Percentiles rank a stretch among this genome's conserved stretches.
These are phyloP conservation scores for Nymphalis urticae DNA, from an alignment of 2,888 invertebrate species.

Conservation along the genomic window DNA sequence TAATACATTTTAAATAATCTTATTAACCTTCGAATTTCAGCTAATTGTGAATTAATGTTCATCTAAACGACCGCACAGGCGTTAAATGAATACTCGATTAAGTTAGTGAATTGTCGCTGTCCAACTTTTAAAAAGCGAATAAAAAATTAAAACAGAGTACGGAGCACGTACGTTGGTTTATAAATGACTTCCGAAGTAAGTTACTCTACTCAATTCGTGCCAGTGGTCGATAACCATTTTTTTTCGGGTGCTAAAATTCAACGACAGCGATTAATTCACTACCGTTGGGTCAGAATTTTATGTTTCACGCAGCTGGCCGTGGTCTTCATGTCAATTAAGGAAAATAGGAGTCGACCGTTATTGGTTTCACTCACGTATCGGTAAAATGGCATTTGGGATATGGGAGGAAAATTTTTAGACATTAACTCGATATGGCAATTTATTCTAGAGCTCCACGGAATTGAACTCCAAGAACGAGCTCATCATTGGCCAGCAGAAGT, in stretches of 20 bases:
- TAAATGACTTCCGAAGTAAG: conserved; percentile 16
- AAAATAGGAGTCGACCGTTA: conserved; percentile 22
- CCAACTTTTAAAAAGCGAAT: conserved; percentile 4
- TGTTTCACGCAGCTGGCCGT: conserved; percentile 26
- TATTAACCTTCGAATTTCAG: background rate
- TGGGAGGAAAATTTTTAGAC: conserved; percentile 6
- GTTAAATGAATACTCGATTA: conserved; percentile 5
- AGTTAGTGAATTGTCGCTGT: conserved; percentile 7
- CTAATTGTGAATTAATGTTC: background rate
- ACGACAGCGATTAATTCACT: conserved; percentile 27
- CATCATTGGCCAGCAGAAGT: background rate
- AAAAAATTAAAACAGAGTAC: background rate
- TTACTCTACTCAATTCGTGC: conserved; percentile 19
- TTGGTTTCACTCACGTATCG: conserved; percentile 21
- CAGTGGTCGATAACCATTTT: conserved; percentile 32
- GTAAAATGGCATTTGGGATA: conserved; percentile 12
- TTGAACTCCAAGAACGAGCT: background rate
- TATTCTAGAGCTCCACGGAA: background rate
- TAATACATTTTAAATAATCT: background rate
- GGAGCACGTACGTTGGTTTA: conserved; percentile 6
- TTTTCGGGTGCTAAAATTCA: conserved; percentile 31
- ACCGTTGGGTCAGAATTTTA: conserved; percentile 21
- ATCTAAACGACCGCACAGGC: background rate
- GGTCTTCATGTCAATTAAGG: conserved; percentile 32
- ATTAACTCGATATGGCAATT: background rate